Percentiles rank a stretch among this genome's conserved stretches.
Evolutionary conservation across 2,888 invertebrate genomes (phyloP).

Genomic region (Tipula lateralis): DNA sequence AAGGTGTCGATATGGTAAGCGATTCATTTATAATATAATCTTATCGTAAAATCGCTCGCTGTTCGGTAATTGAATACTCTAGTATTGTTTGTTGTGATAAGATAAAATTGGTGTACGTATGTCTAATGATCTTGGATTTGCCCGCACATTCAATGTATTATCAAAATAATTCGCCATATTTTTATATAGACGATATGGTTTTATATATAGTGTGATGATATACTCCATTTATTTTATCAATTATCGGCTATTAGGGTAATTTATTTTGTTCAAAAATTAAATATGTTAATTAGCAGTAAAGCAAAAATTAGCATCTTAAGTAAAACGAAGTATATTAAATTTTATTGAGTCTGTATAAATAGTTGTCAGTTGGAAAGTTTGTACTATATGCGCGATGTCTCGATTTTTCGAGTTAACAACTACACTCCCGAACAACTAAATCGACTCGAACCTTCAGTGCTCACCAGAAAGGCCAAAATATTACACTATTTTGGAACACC

Average conservation of each 20-base stretch:
- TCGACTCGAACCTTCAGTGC: too few species aligned
- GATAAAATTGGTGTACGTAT: not conserved
- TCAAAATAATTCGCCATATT: not conserved
- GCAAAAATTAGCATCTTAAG: not conserved
- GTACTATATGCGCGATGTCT: not conserved
- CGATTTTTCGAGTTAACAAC: too few species aligned
- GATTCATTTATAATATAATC: not conserved
- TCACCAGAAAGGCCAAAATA: too few species aligned
- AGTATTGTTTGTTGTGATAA: not conserved
- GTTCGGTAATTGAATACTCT: not conserved
- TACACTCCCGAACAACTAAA: too few species aligned
- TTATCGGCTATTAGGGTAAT: not conserved
- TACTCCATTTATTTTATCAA: not conserved
- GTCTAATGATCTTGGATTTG: not conserved
- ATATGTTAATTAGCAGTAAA: not conserved
- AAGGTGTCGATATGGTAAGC: not conserved
- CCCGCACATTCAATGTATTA: not conserved
- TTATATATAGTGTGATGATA: not conserved
- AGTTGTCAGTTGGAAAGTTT: not conserved
- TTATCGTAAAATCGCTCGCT: not conserved
- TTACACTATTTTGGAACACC: too few species aligned
- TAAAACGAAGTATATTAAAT: not conserved
- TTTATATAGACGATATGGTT: not conserved
- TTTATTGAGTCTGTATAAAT: not conserved
- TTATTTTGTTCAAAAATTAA: not conserved